Percentiles rank a stretch among this genome's conserved stretches.
Conservation (phyloP, 2,113 vertebrate genomes). For the Erinaceus europaeus region DNA sequence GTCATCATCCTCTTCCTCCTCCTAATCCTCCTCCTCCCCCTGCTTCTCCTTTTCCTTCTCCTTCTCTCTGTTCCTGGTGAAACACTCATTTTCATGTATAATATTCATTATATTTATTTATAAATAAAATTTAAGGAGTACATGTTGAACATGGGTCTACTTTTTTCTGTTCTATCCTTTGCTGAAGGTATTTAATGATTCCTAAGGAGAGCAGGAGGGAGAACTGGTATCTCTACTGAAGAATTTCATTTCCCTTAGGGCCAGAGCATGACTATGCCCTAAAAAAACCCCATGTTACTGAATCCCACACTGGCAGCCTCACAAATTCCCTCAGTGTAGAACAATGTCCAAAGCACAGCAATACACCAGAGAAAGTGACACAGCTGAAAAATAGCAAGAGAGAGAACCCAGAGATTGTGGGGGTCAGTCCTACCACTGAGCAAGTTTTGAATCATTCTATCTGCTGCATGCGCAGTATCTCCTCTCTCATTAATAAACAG, state of each 20-base stretch:
- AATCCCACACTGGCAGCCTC: neutral
- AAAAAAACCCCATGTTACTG: neutral
- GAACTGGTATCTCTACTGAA: neutral
- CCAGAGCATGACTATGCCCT: neutral
- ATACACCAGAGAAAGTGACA: neutral
- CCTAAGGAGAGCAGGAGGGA: too few relatives aligned
- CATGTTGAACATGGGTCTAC: too few relatives aligned
- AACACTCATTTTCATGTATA: too few relatives aligned
- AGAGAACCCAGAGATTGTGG: neutral
- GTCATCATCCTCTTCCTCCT: too few relatives aligned
- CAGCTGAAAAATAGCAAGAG: neutral
- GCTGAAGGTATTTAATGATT: neutral
- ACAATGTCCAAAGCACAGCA: neutral
- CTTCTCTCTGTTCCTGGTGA: too few relatives aligned
- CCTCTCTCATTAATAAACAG: constrained; percentile 32
- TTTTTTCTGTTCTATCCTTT: neutral
- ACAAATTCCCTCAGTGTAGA: neutral
- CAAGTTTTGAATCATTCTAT: neutral
- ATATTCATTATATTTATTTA: too few relatives aligned
- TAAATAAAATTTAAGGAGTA: too few relatives aligned
- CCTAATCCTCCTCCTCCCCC: too few relatives aligned
- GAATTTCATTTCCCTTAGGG: neutral
- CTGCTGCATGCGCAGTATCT: neutral
- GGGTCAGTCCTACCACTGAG: neutral
- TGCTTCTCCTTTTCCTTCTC: too few relatives aligned